Percentiles rank a stretch among this genome's conserved stretches.
Conservation (phyloP, 2,797 vertebrate species). For the Apogon hyalosoma region DNA sequence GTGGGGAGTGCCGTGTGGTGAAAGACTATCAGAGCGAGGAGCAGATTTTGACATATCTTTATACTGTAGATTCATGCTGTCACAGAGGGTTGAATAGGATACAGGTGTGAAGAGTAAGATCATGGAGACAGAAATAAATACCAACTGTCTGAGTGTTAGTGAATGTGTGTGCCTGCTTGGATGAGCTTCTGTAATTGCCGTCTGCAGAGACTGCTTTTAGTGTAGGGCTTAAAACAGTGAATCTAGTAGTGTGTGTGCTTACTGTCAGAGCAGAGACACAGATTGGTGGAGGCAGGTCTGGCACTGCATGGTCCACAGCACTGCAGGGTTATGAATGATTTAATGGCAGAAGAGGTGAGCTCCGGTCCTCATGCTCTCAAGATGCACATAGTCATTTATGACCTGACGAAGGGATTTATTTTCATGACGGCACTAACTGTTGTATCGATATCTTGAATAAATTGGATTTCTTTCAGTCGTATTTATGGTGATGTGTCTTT, state of each 20-base stretch:
- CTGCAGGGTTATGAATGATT: constrained; percentile 81
- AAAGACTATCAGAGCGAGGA: constrained; percentile 6
- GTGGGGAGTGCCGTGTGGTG: constrained; percentile 11
- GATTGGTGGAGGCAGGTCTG: constrained; percentile 66
- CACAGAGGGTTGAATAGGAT: constrained; percentile 11
- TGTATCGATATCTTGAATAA: constrained; percentile 39
- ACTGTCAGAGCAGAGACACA: constrained; percentile 55
- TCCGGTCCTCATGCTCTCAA: constrained; percentile 44
- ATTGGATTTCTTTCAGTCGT: constrained; percentile 39
- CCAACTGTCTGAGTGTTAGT: constrained; percentile 29
- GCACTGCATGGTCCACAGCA: constrained; percentile 65
- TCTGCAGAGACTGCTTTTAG: constrained; percentile 53
- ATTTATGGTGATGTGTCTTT: constrained; percentile 32
- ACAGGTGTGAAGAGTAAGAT: constrained; percentile 33
- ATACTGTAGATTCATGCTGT: constrained; percentile 30
- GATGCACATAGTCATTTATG: constrained; percentile 49
- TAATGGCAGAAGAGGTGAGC: constrained; percentile 71
- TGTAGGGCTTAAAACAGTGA: constrained; percentile 43
- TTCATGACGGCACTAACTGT: constrained; percentile 33
- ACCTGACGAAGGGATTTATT: constrained; percentile 46
- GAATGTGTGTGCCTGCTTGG: constrained; percentile 37
- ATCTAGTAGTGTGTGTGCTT: constrained; percentile 31
- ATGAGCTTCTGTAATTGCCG: constrained; percentile 53
- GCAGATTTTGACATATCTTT: constrained; percentile 40
- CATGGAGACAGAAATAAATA: constrained; percentile 42